Evolutionary conservation across 1,140 invertebrate species (phyloP).

Genomic region (Meloidogyne chitwoodi): DNA sequence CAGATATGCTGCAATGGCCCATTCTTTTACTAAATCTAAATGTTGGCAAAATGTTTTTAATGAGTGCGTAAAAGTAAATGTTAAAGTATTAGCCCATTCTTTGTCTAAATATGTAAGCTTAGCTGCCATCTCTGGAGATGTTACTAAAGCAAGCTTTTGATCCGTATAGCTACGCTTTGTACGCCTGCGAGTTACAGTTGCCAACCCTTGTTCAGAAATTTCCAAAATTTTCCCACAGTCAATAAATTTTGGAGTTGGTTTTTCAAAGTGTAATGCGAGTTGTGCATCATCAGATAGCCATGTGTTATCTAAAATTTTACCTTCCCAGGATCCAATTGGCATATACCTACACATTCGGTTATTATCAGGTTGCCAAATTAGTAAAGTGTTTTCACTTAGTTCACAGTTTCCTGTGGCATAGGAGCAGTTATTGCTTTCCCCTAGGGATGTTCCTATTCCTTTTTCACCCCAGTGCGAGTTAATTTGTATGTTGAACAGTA

Average conservation of each 20-base stretch:
- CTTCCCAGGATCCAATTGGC: not conserved
- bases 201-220: constrained; percentile 1
- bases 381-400: not conserved
- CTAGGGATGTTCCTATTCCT: not conserved
- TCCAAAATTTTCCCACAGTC: not conserved
- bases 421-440: not conserved
- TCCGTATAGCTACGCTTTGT: too few relatives aligned
- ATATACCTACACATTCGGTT: not conserved
- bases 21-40: not conserved
- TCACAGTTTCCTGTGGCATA: not conserved
- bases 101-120: not conserved
- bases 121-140: not conserved
- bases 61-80: not conserved
- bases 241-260: not conserved
- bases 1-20: not conserved
- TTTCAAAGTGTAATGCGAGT: not conserved
- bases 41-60: not conserved
- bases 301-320: not conserved
- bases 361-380: not conserved
- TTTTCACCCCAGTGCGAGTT: not conserved
- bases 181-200: not conserved
- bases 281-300: not conserved
- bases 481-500: not conserved
- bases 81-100: not conserved
- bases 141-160: not conserved